Evolutionary conservation across 2,888 invertebrate species (phyloP).

Genomic region (Teleiodes luculella): DNA sequence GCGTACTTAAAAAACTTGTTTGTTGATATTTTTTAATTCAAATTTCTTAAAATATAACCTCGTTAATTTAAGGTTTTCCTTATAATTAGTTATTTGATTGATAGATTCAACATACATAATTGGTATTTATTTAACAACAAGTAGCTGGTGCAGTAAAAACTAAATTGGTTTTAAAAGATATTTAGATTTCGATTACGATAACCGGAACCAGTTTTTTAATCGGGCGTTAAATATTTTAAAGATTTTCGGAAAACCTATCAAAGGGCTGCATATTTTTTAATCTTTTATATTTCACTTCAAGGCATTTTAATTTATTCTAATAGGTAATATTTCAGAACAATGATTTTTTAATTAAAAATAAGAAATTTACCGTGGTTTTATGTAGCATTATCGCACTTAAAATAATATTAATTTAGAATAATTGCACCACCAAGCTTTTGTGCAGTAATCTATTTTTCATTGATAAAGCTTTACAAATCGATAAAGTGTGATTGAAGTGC

Average conservation of each 20-base stretch:
- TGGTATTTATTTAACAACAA: conserved; percentile 1
- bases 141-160: conserved; percentile 5
- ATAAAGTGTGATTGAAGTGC: too few relatives aligned
- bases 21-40: not conserved
- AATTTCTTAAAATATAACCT: not conserved
- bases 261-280: too few relatives aligned
- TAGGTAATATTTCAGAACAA: too few relatives aligned
- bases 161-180: conserved; percentile 5
- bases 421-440: too few relatives aligned
- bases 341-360: too few relatives aligned
- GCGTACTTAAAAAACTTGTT: conserved; percentile 1
- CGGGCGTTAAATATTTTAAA: not conserved
- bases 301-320: too few relatives aligned
- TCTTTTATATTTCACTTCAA: too few relatives aligned
- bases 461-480: too few relatives aligned
- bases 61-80: conserved; percentile 1
- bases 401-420: too few relatives aligned
- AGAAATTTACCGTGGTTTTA: too few relatives aligned
- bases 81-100: not conserved
- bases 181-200: conserved; percentile 9
- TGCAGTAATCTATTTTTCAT: too few relatives aligned
- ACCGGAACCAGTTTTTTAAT: not conserved
- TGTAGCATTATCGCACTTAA: too few relatives aligned
- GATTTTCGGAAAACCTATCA: not conserved
- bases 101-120: not conserved